phyloP scores from a whole-genome alignment of 2,888 invertebrate species.

The Eupithecia abbreviata region DNA sequence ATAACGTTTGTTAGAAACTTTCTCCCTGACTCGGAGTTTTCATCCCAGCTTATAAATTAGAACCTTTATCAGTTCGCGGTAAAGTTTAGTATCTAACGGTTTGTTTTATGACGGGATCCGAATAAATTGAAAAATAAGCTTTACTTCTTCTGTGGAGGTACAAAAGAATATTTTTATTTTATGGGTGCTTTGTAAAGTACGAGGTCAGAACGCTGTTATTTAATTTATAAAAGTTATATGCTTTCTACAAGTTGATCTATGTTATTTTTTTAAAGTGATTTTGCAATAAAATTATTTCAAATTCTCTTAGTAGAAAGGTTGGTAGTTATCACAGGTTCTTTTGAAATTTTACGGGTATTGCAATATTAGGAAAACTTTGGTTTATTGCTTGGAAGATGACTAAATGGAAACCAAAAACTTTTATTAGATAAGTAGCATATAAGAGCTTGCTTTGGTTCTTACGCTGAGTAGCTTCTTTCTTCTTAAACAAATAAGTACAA shows the following conservation, averaged over 20 bases:
- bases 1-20: conserved; percentile 56
- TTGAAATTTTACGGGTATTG: background rate
- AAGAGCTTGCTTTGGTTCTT: no score
- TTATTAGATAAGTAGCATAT: no score
- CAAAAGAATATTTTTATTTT: conserved; percentile 26
- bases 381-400: no score
- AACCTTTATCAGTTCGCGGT: conserved; percentile 67
- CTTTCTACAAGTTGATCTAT: conserved; percentile 11
- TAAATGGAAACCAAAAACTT: no score
- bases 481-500: no score
- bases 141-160: conserved; percentile 19
- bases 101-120: conserved; percentile 62
- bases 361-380: background rate
- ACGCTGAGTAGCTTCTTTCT: no score
- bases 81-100: conserved; percentile 65
- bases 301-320: background rate
- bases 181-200: conserved; percentile 27
- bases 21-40: conserved; percentile 52
- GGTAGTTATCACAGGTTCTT: background rate
- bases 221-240: background rate
- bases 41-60: conserved; percentile 66
- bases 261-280: background rate
- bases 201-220: conserved; percentile 10
- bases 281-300: background rate
- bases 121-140: conserved; percentile 65